phyloP scores from a whole-genome alignment of 2,113 vertebrate species.

The Kryptolebias marmoratus region DNA sequence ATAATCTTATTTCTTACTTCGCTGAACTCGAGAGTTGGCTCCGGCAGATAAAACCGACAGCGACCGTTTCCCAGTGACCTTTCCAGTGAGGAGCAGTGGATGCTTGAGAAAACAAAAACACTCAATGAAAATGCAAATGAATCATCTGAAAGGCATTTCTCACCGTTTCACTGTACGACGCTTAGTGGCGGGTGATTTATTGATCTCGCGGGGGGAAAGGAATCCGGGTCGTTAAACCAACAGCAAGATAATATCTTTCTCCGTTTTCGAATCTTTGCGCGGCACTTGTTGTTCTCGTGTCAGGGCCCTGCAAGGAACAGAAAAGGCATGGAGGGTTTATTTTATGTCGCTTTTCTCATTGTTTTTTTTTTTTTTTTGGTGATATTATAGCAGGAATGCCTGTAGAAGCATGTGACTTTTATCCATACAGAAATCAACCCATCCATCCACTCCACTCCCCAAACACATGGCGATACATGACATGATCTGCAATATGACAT shows the following conservation, averaged over 20 bases:
- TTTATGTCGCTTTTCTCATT: too few relatives aligned
- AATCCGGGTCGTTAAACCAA: conserved; percentile 53
- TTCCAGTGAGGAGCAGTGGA: conserved; percentile 64
- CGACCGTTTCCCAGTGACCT: conserved; percentile 76
- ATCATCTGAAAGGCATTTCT: conserved; percentile 57
- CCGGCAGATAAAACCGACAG: conserved; percentile 76
- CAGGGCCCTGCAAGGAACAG: conserved; percentile 21
- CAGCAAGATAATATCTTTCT: conserved; percentile 39
- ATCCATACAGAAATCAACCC: conserved; percentile 21
- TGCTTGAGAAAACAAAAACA: conserved; percentile 74
- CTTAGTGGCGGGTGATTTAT: conserved; percentile 67
- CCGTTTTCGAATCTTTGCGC: conserved; percentile 41
- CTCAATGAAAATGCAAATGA: conserved; percentile 79
- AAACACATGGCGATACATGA: conserved; percentile 46
- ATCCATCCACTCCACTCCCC: neutral
- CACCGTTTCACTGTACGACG: conserved; percentile 49
- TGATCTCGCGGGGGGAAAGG: conserved; percentile 42
- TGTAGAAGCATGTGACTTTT: conserved; percentile 60
- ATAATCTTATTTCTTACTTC: conserved; percentile 80
- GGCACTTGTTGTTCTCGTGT: conserved; percentile 32
- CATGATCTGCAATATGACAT: conserved; percentile 49
- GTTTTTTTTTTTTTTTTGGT: conserved; percentile 2
- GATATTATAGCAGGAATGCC: conserved; percentile 40
- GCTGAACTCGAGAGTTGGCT: conserved; percentile 75
- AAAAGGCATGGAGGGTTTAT: neutral